Evolutionary conservation across 1,140 invertebrate genomes (phyloP).

Genomic region (Cydia fagiglandana): DNA sequence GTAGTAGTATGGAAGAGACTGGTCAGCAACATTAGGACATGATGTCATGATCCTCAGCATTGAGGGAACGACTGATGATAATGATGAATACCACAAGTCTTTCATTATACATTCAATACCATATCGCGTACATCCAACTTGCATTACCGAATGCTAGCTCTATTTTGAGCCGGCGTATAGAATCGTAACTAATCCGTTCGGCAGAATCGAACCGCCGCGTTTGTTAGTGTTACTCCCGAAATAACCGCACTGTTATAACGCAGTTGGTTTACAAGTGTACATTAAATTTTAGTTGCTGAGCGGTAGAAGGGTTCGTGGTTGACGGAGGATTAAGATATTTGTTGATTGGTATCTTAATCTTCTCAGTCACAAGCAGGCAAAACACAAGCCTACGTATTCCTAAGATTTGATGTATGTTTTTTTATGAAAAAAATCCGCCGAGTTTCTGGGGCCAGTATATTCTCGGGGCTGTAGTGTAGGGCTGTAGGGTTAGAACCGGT

Average conservation of each 20-base stretch:
- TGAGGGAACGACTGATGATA: too few species aligned
- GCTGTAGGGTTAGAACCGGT: too few species aligned
- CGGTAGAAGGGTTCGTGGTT: background rate
- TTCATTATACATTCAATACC: background rate
- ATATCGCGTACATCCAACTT: background rate
- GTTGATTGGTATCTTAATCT: background rate
- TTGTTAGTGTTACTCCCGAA: slow-evolving; percentile 48
- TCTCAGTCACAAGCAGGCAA: background rate
- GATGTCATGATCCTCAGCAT: too few species aligned
- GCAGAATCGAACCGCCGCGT: slow-evolving; percentile 56
- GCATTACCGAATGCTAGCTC: slow-evolving; percentile 30
- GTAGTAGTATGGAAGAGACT: too few species aligned
- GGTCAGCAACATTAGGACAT: too few species aligned
- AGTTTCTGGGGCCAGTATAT: too few species aligned
- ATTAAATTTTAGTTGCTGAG: slow-evolving; percentile 6
- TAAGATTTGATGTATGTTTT: too few species aligned
- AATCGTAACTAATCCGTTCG: slow-evolving; percentile 60
- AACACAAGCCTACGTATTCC: too few species aligned
- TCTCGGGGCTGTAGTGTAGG: too few species aligned
- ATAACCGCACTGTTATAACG: slow-evolving; percentile 36
- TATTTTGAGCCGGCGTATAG: slow-evolving; percentile 45
- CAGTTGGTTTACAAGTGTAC: slow-evolving; percentile 8
- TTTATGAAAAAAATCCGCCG: too few species aligned
- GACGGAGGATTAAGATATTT: background rate
- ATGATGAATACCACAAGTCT: too few species aligned